phyloP scores from a whole-genome alignment of 2,113 vertebrate genomes.

The Phaethornis superciliosus region DNA sequence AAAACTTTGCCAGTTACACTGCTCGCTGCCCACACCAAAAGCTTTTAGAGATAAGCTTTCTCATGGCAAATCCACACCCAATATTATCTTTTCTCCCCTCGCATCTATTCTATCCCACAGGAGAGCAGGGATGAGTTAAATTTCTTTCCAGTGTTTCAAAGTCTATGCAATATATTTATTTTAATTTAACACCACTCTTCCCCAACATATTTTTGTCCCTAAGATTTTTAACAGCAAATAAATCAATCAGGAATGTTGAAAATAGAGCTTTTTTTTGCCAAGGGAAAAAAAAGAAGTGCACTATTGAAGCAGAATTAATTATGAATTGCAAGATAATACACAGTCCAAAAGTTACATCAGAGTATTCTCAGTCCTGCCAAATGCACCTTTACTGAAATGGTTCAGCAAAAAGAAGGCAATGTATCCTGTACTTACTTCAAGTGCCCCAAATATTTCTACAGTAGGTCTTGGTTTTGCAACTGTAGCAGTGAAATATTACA shows the following conservation, averaged over 20 bases:
- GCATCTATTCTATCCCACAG: background rate
- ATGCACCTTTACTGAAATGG: background rate
- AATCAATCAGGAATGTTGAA: background rate
- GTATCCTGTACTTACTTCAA: background rate
- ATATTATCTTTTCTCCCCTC: background rate
- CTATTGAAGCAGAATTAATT: background rate
- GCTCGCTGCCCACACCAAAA: background rate
- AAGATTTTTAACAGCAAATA: background rate
- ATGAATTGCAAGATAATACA: background rate
- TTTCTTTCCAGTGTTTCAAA: background rate
- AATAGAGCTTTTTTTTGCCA: background rate
- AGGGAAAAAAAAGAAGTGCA: background rate
- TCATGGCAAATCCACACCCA: background rate
- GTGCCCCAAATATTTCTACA: background rate
- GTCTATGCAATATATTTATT: background rate
- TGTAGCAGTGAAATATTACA: slow-evolving; percentile 27
- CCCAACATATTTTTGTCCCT: background rate
- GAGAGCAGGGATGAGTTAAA: background rate
- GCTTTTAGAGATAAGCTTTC: background rate
- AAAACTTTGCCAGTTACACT: background rate
- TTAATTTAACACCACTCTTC: background rate
- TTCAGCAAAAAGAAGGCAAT: background rate
- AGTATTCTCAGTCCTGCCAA: slow-evolving; percentile 23
- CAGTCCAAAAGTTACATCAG: slow-evolving; percentile 37
- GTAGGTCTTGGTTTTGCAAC: background rate